Evolutionary conservation across 2,113 vertebrate species (phyloP), one percentile per base, ranked within the genome.

Genomic region (Paedocypris sp.): DNA sequence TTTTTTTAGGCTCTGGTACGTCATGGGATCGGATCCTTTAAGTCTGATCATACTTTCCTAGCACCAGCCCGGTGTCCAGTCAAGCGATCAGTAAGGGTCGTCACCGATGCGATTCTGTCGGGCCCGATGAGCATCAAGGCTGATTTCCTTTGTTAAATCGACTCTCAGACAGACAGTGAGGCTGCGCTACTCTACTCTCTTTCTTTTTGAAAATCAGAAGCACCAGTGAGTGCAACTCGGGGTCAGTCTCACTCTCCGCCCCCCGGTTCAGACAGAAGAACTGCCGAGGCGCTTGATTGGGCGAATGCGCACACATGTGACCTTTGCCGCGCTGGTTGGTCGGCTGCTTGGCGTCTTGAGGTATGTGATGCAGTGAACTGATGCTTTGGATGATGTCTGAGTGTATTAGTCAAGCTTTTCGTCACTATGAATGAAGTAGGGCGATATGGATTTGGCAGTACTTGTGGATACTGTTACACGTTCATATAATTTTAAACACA

Each of bases 71-170:
- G 72, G 67, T 75, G 80, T 48, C 68, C 77, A 72, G 36, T 47
- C 64, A 76, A 79, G 82, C 77, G 64, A 81, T 75, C 75, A 71
- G 69, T 63, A 59, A 68, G 74, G 82, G 81, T 85, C 80, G 85
- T 73, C 70, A 63, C 65, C 62, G 69, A 80, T 75, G 73, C 80
- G 80, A 73, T 73, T 74, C 74, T 83, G 83, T 85, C 85, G 80
- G 45, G 41, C 32, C 52, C 13, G 38, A 83, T 85, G 25, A 85
- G 48, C 74, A 63, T 85, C 85, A 85, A 72, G 57, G 58, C 26
- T n/a, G n/a, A 61, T 70, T 67, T 52, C 60, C 72, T 73, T 25
- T 53, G 63, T 75, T 50, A 50, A 28, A 39, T 43, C 15, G 57
- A 43, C 31, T 45, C 33, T 22, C 50, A 48, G 33, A 23, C 32